Percentiles rank a stretch among this genome's conserved stretches.
Conservation (phyloP, 2,113 vertebrate species). For the Sphaerodactylus townsendi region DNA sequence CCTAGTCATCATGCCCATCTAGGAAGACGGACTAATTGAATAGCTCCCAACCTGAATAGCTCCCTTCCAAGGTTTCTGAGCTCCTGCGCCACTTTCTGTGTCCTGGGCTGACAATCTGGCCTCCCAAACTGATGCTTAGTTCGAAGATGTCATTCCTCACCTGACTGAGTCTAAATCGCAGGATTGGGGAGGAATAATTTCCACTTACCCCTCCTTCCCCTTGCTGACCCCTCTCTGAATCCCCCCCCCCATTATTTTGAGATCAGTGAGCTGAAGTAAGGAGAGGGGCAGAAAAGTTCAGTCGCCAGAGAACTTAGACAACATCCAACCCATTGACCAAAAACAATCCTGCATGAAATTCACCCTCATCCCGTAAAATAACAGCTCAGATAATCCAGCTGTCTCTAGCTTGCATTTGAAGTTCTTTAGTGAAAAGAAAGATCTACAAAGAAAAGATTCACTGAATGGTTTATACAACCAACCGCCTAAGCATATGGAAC, state of each 20-base stretch:
- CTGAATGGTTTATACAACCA: background rate
- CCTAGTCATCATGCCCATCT: slow-evolving; percentile 56
- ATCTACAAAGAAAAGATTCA: background rate
- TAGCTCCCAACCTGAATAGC: slow-evolving; percentile 82
- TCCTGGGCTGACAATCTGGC: background rate
- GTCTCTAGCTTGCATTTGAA: background rate
- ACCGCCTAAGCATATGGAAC: background rate
- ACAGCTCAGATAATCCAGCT: background rate
- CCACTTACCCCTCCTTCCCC: no score
- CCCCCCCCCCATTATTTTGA: no score
- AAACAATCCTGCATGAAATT: background rate
- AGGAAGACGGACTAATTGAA: slow-evolving; percentile 81
- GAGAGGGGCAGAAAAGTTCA: no score
- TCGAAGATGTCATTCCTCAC: background rate
- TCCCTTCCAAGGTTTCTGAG: slow-evolving; percentile 82
- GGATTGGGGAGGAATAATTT: no score
- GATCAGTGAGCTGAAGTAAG: no score
- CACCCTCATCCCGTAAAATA: background rate
- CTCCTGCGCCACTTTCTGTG: slow-evolving; percentile 70
- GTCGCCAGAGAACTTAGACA: no score
- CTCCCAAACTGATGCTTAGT: background rate
- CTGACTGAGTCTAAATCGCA: background rate
- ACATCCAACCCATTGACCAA: no score
- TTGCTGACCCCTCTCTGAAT: background rate
- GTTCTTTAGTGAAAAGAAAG: background rate